A percentile compares a stretch with the other conserved stretches of the same genome.
phyloP scores from a whole-genome alignment of 2,113 vertebrate genomes.

The Neoarius graeffei region DNA sequence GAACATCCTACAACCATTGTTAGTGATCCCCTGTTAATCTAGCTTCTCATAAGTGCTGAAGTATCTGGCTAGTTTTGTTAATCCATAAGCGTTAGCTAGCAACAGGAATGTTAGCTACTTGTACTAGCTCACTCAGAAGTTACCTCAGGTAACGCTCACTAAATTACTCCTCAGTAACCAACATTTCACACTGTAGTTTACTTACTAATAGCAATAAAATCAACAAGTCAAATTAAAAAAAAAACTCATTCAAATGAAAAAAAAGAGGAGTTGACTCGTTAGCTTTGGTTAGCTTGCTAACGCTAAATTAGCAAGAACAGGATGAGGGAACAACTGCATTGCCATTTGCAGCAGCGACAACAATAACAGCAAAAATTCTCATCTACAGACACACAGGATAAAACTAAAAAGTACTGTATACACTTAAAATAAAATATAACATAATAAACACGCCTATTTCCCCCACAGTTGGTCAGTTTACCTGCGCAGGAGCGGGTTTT shows the following conservation, averaged over 20 bases:
- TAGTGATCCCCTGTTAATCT: neutral
- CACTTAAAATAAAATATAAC: neutral
- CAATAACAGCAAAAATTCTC: neutral
- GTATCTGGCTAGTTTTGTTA: neutral
- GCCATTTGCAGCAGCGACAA: neutral
- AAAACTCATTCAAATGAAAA: neutral
- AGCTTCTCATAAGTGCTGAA: neutral
- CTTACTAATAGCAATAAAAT: neutral
- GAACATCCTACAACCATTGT: no score
- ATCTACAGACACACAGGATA: neutral
- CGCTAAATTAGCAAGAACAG: neutral
- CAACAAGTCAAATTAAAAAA: no score
- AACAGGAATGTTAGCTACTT: neutral
- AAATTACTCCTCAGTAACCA: neutral
- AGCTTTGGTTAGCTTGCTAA: constrained; percentile 8
- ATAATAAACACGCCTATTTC: no score
- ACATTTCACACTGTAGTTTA: neutral
- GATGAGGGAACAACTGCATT: neutral
- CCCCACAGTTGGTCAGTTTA: constrained; percentile 59
- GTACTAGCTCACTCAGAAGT: neutral
- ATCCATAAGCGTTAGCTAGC: neutral
- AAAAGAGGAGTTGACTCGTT: neutral
- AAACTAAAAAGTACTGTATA: neutral
- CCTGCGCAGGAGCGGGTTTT: constrained; percentile 95
- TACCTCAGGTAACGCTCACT: neutral